Percentiles rank a stretch among this genome's conserved stretches.
These are phyloP conservation scores for Eupithecia subumbrata DNA, from an alignment of 2,888 invertebrate species.

Conservation along the genomic window DNA sequence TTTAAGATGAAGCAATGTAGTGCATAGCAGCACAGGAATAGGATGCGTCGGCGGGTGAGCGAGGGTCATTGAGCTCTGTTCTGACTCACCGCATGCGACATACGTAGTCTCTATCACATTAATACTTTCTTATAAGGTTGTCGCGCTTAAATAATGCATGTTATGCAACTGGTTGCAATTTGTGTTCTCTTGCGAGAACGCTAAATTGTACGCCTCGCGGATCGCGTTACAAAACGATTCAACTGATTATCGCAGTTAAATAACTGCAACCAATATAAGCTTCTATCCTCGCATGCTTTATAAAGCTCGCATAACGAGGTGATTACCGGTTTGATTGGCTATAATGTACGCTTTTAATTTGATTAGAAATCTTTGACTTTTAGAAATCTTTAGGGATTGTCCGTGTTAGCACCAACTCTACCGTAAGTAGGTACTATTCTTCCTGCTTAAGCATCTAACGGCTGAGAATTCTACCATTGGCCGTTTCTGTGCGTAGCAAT, in stretches of 20 bases:
- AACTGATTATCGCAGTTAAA: conserved; percentile 32
- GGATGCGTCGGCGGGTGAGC: conserved; percentile 70
- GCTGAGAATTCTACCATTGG: not conserved
- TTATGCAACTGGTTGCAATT: conserved; percentile 81
- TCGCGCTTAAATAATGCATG: conserved; percentile 81
- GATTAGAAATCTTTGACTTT: conserved; percentile 10
- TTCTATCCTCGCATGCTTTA: conserved; percentile 21
- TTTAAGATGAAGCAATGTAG: conserved; percentile 66
- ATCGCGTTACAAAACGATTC: conserved; percentile 44
- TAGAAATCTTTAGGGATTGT: not conserved
- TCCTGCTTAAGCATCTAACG: not conserved
- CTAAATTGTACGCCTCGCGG: conserved; percentile 54
- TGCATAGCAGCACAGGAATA: conserved; percentile 70
- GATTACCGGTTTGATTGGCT: conserved; percentile 15
- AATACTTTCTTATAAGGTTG: conserved; percentile 82
- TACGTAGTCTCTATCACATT: conserved; percentile 77
- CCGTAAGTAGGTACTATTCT: not conserved
- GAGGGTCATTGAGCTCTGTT: conserved; percentile 74
- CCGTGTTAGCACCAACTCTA: not conserved
- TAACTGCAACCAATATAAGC: conserved; percentile 26
- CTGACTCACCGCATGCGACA: conserved; percentile 77
- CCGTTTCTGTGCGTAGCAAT: conserved; percentile 4
- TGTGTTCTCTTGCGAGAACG: conserved; percentile 65
- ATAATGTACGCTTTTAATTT: conserved; percentile 13
- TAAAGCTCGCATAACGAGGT: conserved; percentile 17